phyloP scores from a whole-genome alignment of 1,140 invertebrate species.

The Streblospio benedicti region DNA sequence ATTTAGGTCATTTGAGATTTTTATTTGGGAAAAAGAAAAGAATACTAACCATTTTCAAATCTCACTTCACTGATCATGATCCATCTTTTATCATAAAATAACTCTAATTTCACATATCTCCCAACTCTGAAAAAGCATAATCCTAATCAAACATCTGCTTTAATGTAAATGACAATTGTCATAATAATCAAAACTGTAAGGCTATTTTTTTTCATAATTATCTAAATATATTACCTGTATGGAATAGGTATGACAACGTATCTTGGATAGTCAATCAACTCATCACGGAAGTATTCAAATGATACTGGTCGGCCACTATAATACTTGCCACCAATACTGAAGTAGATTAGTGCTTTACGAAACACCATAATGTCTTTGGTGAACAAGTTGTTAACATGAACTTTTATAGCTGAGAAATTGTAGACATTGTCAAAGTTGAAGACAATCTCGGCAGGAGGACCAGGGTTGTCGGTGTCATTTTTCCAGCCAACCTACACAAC shows the following conservation, averaged over 20 bases:
- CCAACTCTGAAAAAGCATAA: too few relatives aligned
- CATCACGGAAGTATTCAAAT: slow-evolving; percentile 66
- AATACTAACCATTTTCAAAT: slow-evolving; percentile 40
- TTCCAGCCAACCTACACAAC: slow-evolving; percentile 11
- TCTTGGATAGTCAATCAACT: slow-evolving; percentile 60
- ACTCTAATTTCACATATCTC: slow-evolving; percentile 67
- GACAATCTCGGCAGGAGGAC: slow-evolving; percentile 42
- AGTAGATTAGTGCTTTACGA: slow-evolving; percentile 58
- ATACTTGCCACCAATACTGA: slow-evolving; percentile 61
- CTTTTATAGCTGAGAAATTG: slow-evolving; percentile 76
- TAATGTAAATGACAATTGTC: too few relatives aligned
- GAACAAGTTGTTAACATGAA: slow-evolving; percentile 69
- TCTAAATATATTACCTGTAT: too few relatives aligned
- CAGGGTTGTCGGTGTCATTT: slow-evolving; percentile 55
- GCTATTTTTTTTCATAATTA: too few relatives aligned
- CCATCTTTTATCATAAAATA: slow-evolving; percentile 75
- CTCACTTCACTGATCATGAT: slow-evolving; percentile 78
- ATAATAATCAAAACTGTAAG: too few relatives aligned
- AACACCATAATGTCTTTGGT: slow-evolving; percentile 58
- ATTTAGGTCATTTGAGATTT: neutral
- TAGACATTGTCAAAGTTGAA: slow-evolving; percentile 81
- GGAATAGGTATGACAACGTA: neutral
- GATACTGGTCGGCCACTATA: slow-evolving; percentile 58
- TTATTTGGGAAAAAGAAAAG: neutral
- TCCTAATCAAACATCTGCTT: too few relatives aligned